These are phyloP conservation scores for Bothrops jararaca DNA, from an alignment of 2,113 vertebrate species.

Conservation along the genomic window DNA sequence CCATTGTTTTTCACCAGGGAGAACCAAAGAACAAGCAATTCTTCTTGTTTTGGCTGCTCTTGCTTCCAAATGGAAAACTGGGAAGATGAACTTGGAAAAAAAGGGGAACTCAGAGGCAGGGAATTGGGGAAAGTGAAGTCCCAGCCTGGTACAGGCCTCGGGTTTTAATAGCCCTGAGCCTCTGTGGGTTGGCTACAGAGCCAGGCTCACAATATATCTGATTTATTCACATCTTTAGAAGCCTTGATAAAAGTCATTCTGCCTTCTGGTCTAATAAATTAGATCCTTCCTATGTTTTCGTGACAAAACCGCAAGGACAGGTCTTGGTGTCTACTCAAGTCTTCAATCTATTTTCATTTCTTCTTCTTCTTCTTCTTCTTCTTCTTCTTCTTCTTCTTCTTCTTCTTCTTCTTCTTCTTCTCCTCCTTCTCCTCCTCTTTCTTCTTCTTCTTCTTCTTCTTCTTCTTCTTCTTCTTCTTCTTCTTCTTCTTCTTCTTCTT, in stretches of 20 bases:
- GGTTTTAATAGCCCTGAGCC: neutral
- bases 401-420: too few species aligned
- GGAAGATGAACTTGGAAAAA: neutral
- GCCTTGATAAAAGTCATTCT: neutral
- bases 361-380: too few species aligned
- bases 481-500: rapidly evolving
- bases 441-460: too few species aligned
- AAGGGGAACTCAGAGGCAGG: neutral
- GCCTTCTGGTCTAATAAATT: neutral
- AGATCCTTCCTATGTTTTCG: neutral
- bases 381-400: too few species aligned
- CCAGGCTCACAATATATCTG: neutral
- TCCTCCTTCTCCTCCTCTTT: rapidly evolving
- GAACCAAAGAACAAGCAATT: neutral
- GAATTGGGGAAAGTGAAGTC: neutral
- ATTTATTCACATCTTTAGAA: neutral
- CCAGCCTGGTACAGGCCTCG: neutral
- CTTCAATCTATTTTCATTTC: neutral
- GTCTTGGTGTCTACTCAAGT: neutral
- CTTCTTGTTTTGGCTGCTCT: neutral
- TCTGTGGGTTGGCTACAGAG: neutral
- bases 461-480: rapidly evolving
- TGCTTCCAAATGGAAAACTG: neutral
- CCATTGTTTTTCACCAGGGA: neutral
- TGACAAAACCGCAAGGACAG: neutral